Conservation (phyloP, 2,113 vertebrate species). For the Suricata suricatta region DNA sequence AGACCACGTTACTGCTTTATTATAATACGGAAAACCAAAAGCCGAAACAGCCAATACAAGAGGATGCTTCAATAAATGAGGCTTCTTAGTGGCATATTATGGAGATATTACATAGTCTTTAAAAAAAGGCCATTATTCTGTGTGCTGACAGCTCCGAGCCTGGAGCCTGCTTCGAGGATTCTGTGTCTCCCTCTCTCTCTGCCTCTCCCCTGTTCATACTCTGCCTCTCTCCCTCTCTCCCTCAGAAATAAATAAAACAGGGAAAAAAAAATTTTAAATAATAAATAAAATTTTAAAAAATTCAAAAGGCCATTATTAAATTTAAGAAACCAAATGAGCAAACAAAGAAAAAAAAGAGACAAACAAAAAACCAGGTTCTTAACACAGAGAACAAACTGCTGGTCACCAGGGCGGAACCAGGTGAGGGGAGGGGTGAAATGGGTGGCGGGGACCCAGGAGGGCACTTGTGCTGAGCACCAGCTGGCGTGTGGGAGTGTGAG, state of each 20-base stretch:
- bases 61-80: background rate
- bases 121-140: background rate
- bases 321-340: background rate
- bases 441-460: background rate
- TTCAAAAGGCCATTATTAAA: background rate
- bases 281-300: no score
- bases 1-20: background rate
- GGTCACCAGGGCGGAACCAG: background rate
- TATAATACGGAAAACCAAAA: background rate
- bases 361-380: background rate
- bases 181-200: no score
- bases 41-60: background rate
- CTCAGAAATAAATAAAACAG: no score
- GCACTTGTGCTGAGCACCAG: fast-evolving
- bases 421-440: background rate
- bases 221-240: no score
- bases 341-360: background rate
- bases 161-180: no score
- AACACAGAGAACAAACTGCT: background rate
- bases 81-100: background rate
- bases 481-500: background rate
- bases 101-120: background rate
- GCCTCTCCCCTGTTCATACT: no score
- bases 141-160: no score
- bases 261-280: no score